These are phyloP conservation scores for Centropristis striata DNA, from an alignment of 2,113 vertebrate species.

Conservation along the genomic window DNA sequence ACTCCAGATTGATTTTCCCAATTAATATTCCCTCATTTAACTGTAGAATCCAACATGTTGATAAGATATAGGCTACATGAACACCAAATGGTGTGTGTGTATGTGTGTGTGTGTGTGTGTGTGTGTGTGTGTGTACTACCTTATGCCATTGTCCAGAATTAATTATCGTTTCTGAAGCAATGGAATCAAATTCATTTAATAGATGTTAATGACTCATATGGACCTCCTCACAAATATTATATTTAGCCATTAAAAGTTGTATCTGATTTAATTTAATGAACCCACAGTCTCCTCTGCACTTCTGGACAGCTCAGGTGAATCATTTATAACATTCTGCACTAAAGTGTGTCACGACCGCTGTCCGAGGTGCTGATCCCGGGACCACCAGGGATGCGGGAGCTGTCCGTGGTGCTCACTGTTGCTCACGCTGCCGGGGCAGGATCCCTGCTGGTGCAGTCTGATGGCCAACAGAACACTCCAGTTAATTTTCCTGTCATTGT, in stretches of 20 bases:
- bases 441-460: slow-evolving; percentile 13
- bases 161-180: not conserved
- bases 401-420: slow-evolving; percentile 16
- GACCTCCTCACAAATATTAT: too few relatives aligned
- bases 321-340: not conserved
- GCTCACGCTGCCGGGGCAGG: slow-evolving; percentile 2
- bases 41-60: too few relatives aligned
- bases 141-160: not conserved
- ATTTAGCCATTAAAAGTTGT: not conserved
- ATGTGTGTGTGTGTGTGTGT: too few relatives aligned
- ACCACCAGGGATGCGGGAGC: not conserved
- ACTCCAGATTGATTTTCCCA: not conserved
- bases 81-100: too few relatives aligned
- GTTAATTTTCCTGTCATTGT: slow-evolving; percentile 21
- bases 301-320: not conserved
- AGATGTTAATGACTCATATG: not conserved
- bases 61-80: too few relatives aligned
- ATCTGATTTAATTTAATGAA: not conserved
- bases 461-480: slow-evolving; percentile 9
- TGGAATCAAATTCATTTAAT: not conserved
- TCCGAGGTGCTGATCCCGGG: slow-evolving; percentile 57
- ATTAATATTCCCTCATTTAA: too few relatives aligned
- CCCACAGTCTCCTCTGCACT: not conserved
- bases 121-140: too few relatives aligned
- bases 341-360: slow-evolving; percentile 23